Conservation (phyloP, 2,113 vertebrate species). For the Oceanodroma tethys region DNA sequence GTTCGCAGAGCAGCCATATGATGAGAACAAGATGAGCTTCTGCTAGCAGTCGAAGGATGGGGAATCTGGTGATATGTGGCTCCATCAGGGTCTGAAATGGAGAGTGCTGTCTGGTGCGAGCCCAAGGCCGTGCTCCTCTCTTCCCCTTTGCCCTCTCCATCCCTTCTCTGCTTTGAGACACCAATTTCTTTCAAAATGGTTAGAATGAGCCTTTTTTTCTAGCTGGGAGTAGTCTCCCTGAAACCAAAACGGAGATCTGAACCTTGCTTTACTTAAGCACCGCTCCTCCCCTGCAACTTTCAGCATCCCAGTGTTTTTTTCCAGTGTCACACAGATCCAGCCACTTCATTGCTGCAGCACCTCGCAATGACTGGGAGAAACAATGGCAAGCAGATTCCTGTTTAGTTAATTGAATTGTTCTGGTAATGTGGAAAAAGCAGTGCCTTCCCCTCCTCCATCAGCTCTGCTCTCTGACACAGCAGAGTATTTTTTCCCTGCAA, state of each 20-base stretch:
- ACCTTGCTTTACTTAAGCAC: background rate
- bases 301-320: background rate
- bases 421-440: background rate
- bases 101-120: background rate
- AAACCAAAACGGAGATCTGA: background rate
- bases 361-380: background rate
- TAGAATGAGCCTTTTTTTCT: background rate
- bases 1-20: background rate
- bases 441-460: background rate
- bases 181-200: background rate
- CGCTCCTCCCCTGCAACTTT: background rate
- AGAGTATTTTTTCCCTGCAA: background rate
- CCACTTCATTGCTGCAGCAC: background rate
- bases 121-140: background rate
- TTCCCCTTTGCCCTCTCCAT: background rate
- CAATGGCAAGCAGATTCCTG: background rate
- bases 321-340: background rate
- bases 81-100: background rate
- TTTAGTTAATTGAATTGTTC: background rate
- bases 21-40: background rate
- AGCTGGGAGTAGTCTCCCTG: background rate
- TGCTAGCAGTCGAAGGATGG: background rate
- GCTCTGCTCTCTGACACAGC: background rate
- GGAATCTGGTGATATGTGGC: background rate
- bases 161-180: background rate